Evolutionary conservation across 2,888 invertebrate genomes (phyloP).

Genomic region (Sarcophaga variegata): DNA sequence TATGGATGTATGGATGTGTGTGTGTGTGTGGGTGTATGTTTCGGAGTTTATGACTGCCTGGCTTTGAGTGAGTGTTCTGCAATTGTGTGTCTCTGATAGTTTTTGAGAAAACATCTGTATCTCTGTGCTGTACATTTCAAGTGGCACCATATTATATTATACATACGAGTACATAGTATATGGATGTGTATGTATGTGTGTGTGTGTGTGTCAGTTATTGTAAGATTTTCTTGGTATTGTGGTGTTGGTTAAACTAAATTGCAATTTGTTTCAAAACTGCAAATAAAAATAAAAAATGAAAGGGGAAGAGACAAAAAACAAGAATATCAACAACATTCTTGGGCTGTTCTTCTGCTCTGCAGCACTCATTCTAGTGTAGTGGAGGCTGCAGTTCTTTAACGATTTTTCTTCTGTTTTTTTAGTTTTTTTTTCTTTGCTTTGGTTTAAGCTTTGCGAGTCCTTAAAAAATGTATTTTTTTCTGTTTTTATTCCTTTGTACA

Average conservation of each 20-base stretch:
- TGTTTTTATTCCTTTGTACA: not conserved
- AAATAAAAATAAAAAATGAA: conserved; percentile 14
- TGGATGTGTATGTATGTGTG: not conserved
- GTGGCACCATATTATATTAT: conserved; percentile 28
- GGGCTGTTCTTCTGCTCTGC: not conserved
- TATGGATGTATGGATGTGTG: conserved; percentile 1
- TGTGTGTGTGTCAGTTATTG: not conserved
- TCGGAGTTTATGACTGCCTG: not conserved
- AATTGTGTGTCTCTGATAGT: not conserved
- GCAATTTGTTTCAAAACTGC: conserved; percentile 59
- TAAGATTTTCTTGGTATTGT: conserved; percentile 46
- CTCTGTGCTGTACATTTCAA: conserved; percentile 27
- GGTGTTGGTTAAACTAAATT: conserved; percentile 56
- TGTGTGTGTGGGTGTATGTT: not conserved
- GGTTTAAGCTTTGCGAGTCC: not conserved
- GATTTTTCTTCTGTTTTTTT: not conserved
- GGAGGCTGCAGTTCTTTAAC: not conserved
- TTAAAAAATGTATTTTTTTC: not conserved
- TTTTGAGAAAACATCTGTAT: not conserved
- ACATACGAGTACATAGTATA: not conserved
- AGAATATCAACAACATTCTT: conserved; percentile 35
- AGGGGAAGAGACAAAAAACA: conserved; percentile 1
- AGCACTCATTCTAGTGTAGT: not conserved
- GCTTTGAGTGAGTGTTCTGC: not conserved
- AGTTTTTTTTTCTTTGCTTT: not conserved